Evolutionary conservation across 2,113 vertebrate species (phyloP).

Genomic region (Saiga tatarica): DNA sequence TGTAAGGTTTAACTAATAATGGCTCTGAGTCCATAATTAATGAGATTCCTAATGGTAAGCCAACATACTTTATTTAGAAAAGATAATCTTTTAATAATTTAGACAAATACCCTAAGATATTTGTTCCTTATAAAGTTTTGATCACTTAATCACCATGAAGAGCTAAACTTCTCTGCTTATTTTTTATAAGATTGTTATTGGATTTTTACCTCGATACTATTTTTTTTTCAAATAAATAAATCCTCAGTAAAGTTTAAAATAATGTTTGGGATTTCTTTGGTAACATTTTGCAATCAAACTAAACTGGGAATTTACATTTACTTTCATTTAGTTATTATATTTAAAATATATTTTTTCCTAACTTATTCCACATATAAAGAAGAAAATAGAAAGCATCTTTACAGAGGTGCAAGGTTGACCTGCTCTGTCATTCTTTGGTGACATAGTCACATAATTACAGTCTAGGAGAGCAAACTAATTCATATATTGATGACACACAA

Average conservation of each 20-base stretch:
- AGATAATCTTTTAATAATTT: conserved; percentile 38
- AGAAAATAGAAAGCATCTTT: conserved; percentile 18
- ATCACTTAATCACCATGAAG: not conserved
- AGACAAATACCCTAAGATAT: conserved; percentile 29
- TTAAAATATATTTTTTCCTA: conserved; percentile 21
- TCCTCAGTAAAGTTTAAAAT: not conserved
- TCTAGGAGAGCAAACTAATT: conserved; percentile 30
- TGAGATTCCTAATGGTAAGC: conserved; percentile 40
- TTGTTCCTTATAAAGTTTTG: not conserved
- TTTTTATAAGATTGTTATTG: not conserved
- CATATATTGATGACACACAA: conserved; percentile 21
- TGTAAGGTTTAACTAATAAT: conserved; percentile 48
- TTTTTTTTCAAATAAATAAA: not conserved
- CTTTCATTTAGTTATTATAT: not conserved
- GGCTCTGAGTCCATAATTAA: conserved; percentile 41
- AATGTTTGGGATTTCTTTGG: not conserved
- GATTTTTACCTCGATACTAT: not conserved
- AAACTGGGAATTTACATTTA: not conserved
- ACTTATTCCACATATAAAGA: conserved; percentile 7
- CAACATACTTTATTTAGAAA: conserved; percentile 59
- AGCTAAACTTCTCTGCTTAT: not conserved
- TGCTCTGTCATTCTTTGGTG: conserved; percentile 41
- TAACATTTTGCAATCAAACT: not conserved
- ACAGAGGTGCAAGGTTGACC: not conserved
- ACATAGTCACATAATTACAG: conserved; percentile 58